phyloP scores from a whole-genome alignment of 2,113 vertebrate species.

The Bubalus kerabau region DNA sequence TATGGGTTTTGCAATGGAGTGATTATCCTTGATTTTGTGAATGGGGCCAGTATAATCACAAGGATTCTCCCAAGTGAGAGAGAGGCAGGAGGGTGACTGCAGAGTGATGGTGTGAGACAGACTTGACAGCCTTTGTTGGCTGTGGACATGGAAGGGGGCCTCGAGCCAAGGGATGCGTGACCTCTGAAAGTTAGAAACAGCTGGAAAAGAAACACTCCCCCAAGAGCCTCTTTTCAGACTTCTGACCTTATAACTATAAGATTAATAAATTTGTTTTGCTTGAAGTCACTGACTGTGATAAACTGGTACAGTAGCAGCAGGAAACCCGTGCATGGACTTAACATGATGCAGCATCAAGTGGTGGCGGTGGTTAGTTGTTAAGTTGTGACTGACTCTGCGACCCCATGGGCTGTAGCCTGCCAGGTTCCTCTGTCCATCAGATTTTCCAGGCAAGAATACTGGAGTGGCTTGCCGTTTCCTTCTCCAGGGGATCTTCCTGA shows the following conservation, averaged over 20 bases:
- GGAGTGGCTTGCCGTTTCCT: not conserved
- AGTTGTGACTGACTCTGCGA: not conserved
- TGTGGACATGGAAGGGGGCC: not conserved
- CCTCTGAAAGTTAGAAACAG: not conserved
- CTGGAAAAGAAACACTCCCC: not conserved
- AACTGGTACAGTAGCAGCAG: not conserved
- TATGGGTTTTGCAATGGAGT: not conserved
- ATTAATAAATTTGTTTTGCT: not conserved
- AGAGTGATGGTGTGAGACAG: not conserved
- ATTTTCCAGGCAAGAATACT: not conserved
- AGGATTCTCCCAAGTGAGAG: not conserved
- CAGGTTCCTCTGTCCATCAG: not conserved
- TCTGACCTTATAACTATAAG: not conserved
- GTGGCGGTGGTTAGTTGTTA: not conserved
- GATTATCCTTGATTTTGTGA: not conserved
- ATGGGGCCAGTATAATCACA: not conserved
- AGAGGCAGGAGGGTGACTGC: not conserved
- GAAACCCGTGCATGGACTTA: not conserved
- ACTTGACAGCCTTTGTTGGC: not conserved
- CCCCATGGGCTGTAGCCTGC: not conserved
- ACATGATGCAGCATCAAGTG: accelerated
- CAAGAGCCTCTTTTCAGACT: not conserved
- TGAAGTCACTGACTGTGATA: not conserved
- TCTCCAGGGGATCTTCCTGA: not conserved
- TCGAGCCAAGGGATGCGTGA: not conserved